A percentile compares a stretch with the other conserved stretches of the same genome.
Conservation (phyloP, 2,888 invertebrate genomes). For the Leucophora obtusa region DNA sequence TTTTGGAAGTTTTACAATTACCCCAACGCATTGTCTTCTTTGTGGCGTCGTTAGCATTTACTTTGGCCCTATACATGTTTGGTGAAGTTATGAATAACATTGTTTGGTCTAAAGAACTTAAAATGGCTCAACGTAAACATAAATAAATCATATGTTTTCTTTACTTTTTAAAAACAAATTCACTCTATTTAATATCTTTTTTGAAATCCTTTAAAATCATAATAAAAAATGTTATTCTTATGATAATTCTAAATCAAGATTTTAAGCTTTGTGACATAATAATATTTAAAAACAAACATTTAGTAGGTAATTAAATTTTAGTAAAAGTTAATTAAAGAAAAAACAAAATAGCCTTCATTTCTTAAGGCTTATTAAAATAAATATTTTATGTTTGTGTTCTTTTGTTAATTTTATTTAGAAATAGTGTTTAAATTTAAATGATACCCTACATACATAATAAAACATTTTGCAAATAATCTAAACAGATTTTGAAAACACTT, state of each 20-base stretch:
- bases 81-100: conserved; percentile 86
- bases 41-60: conserved; percentile 82
- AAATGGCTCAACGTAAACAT: conserved; percentile 76
- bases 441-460: conserved; percentile 14
- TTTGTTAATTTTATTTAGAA: conserved; percentile 31
- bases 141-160: conserved; percentile 69
- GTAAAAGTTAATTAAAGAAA: conserved; percentile 16
- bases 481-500: conserved; percentile 19
- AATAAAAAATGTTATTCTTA: conserved; percentile 51
- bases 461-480: conserved; percentile 38
- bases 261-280: conserved; percentile 49
- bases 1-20: conserved; percentile 87
- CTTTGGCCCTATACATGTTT: conserved; percentile 82
- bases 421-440: conserved; percentile 38
- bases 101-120: conserved; percentile 86
- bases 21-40: conserved; percentile 88
- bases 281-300: conserved; percentile 22
- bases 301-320: conserved; percentile 42
- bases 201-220: conserved; percentile 19
- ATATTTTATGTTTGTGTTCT: conserved; percentile 23
- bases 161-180: background rate
- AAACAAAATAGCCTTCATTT: conserved; percentile 13
- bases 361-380: conserved; percentile 21
- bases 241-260: conserved; percentile 56
- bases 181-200: conserved; percentile 12